phyloP scores from a whole-genome alignment of 2,113 vertebrate genomes.

The Vanacampus margaritifer region DNA sequence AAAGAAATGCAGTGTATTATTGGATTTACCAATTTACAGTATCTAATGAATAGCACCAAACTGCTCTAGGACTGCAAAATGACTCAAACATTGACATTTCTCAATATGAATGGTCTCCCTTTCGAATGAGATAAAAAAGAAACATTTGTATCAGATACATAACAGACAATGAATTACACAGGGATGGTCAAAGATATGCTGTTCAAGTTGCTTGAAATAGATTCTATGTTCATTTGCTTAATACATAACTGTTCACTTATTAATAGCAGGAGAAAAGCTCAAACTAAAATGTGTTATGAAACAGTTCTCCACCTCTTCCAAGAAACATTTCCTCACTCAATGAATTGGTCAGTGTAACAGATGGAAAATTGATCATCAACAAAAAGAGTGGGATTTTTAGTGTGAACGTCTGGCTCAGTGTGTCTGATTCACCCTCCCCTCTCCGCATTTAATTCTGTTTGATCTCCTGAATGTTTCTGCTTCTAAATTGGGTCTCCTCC shows the following conservation, averaged over 20 bases:
- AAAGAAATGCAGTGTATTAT: not conserved
- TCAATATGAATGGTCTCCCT: not conserved
- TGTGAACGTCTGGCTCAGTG: conserved; percentile 62
- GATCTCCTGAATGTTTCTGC: conserved; percentile 63
- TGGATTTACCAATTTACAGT: not conserved
- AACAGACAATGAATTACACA: not conserved
- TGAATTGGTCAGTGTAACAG: conserved; percentile 63
- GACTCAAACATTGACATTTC: not conserved
- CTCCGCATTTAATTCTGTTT: conserved; percentile 63
- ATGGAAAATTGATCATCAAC: conserved; percentile 68
- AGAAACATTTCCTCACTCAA: conserved; percentile 47
- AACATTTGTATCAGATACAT: not conserved
- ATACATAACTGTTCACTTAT: conserved; percentile 25
- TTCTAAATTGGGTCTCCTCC: conserved; percentile 73
- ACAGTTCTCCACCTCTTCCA: not conserved
- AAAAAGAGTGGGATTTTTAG: conserved; percentile 63
- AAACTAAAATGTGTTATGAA: conserved; percentile 1
- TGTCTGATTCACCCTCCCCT: conserved; percentile 66
- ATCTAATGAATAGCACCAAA: not conserved
- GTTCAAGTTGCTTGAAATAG: not conserved
- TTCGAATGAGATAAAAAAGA: not conserved
- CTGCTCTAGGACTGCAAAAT: not conserved
- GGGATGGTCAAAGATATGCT: not conserved
- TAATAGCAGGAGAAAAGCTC: not conserved
- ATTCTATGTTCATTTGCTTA: not conserved